These are phyloP conservation scores for Cephus nigrinus DNA, from an alignment of 2,888 invertebrate species.

Conservation along the genomic window DNA sequence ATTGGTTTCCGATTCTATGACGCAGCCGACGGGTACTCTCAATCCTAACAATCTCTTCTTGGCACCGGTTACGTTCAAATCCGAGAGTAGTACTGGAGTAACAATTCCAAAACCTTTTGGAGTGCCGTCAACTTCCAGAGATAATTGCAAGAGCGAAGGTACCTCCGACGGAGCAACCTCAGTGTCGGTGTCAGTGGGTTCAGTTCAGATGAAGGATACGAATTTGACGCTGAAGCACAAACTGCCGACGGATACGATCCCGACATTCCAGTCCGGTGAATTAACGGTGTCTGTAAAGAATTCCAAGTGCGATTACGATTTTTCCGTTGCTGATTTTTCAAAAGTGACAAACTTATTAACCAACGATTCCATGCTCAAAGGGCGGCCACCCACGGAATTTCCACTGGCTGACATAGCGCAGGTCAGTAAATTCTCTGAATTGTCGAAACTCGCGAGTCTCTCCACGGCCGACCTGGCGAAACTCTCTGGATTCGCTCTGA, in stretches of 20 bases:
- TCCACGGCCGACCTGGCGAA: conserved; percentile 60
- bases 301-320: conserved; percentile 58
- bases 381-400: conserved; percentile 46
- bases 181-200: neutral
- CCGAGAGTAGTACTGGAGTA: conserved; percentile 53
- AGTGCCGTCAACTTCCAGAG: conserved; percentile 47
- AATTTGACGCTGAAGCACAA: conserved; percentile 17
- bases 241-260: conserved; percentile 49
- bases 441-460: conserved; percentile 58
- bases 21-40: conserved; percentile 74
- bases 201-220: conserved; percentile 31
- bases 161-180: conserved; percentile 14
- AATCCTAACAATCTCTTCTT: conserved; percentile 84
- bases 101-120: conserved; percentile 57
- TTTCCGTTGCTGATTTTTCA: conserved; percentile 25
- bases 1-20: conserved; percentile 79
- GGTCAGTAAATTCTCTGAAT: conserved; percentile 58
- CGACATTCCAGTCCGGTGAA: conserved; percentile 60
- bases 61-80: conserved; percentile 69
- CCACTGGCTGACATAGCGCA: conserved; percentile 58
- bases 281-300: conserved; percentile 62
- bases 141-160: conserved; percentile 46
- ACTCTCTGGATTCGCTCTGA: conserved; percentile 58
- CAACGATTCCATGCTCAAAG: conserved; percentile 42
- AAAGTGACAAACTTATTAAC: conserved; percentile 25